Evolutionary conservation across 2,888 invertebrate species (phyloP), one percentile per base, ranked within the genome.

Genomic region (Drosophila testacea): DNA sequence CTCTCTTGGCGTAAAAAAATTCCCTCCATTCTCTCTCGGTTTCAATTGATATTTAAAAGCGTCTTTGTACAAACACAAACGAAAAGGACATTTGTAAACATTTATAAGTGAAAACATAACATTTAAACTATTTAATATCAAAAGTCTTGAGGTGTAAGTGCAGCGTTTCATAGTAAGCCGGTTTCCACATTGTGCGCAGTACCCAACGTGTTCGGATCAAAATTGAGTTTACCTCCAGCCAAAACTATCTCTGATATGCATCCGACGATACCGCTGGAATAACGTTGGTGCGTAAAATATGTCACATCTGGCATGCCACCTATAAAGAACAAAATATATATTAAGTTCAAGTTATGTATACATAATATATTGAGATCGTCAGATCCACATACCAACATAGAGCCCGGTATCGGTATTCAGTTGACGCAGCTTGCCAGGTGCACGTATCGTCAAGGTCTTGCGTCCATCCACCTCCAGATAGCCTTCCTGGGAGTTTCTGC

Each of bases 401-500:
- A 98, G 95, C 77, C 97, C 97, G 72, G 97, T 96, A 89, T 97
- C 96, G 10, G 97, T 96, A 92, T 97, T 97, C 50, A 97, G 94
- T 91, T 97, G 96, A 81, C 96, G 95, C 73, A 97, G 94, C 89
- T 95, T 95, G 54, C 98, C 98, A 0, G 97, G 97, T 10, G 98
- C 96, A 81, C 96, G 95, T 52, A 96, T 95, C 0, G 96, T 96
- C 30, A 96, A 94, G 5, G 96, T 95, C 56, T 96, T 96, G 57
- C 96, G 95, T 48, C 96, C 96, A 92, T 98, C 98, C n/a, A 98
- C 96, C 84, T 97, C 96, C 57, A 98, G 93, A 30, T 96, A 95
- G 7, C 97, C 97, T 79, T 96, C 96, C 92, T 96, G 97, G 81
- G 96, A 95, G 91, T 96, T 96, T 91, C 98, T 98, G 91, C 32